These are phyloP conservation scores for Pelodiscus sinensis DNA, from an alignment of 2,113 vertebrate species.

Conservation along the genomic window DNA sequence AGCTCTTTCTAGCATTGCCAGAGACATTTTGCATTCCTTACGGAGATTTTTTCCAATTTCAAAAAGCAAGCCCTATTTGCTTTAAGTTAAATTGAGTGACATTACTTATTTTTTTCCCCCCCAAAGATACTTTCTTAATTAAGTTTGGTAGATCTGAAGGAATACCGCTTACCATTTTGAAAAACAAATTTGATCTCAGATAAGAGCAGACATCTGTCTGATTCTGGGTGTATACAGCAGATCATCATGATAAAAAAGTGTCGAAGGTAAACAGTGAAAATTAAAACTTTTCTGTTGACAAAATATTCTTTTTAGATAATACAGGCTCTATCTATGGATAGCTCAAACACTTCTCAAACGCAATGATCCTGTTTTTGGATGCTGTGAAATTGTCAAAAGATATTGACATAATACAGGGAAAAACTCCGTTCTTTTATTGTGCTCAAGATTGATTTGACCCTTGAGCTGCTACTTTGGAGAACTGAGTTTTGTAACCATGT, in stretches of 20 bases:
- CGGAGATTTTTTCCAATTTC: constrained; percentile 26
- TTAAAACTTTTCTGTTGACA: constrained; percentile 55
- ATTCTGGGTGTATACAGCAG: constrained; percentile 5
- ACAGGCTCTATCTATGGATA: constrained; percentile 18
- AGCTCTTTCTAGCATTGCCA: constrained; percentile 50
- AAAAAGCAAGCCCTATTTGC: constrained; percentile 6
- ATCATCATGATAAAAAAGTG: constrained; percentile 21
- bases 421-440: constrained; percentile 59
- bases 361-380: constrained; percentile 46
- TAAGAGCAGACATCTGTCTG: constrained; percentile 15
- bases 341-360: constrained; percentile 61
- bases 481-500: constrained; percentile 61
- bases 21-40: constrained; percentile 47
- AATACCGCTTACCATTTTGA: constrained; percentile 11
- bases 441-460: constrained; percentile 71
- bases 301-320: constrained; percentile 61
- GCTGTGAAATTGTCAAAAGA: constrained; percentile 66
- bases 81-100: not conserved
- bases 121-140: constrained; percentile 28
- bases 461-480: constrained; percentile 58
- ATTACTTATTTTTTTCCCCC: constrained; percentile 26
- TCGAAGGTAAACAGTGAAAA: constrained; percentile 39
- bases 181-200: constrained; percentile 26
- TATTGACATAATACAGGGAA: constrained; percentile 57
- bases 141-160: constrained; percentile 22